Evolutionary conservation across 2,797 vertebrate species (phyloP).

Genomic region (Triplophysa bombifrons): DNA sequence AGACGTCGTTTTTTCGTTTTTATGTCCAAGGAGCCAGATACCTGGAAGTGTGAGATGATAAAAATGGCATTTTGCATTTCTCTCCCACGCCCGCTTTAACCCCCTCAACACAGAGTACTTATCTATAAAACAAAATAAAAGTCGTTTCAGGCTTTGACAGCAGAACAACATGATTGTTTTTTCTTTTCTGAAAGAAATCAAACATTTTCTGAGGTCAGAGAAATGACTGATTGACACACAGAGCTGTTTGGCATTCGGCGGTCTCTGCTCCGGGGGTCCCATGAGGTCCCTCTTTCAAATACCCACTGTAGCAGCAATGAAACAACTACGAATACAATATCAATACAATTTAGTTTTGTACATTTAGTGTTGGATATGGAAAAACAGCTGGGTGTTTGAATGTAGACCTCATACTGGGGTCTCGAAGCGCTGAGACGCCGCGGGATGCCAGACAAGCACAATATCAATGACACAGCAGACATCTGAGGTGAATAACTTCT

Average conservation of each 20-base stretch:
- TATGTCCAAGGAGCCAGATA: slow-evolving; percentile 74
- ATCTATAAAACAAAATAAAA: slow-evolving; percentile 80
- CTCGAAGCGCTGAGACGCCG: slow-evolving; percentile 18
- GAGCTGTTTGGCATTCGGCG: slow-evolving; percentile 48
- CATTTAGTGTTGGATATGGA: not conserved
- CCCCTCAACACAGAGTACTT: slow-evolving; percentile 86
- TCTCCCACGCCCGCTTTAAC: slow-evolving; percentile 80
- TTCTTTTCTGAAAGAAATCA: slow-evolving; percentile 64
- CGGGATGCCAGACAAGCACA: slow-evolving; percentile 52
- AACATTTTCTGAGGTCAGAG: slow-evolving; percentile 66
- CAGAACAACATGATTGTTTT: slow-evolving; percentile 68
- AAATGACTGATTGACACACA: slow-evolving; percentile 52
- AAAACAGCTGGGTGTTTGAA: slow-evolving; percentile 10
- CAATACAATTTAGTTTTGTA: not conserved
- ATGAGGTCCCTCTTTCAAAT: slow-evolving; percentile 35
- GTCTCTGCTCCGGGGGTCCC: not conserved
- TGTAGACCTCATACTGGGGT: slow-evolving; percentile 10
- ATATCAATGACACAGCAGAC: slow-evolving; percentile 58
- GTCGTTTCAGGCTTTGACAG: slow-evolving; percentile 68
- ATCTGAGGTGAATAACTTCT: slow-evolving; percentile 36
- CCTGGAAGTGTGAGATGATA: slow-evolving; percentile 84
- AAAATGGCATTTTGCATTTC: slow-evolving; percentile 83
- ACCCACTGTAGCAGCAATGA: not conserved
- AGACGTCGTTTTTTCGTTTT: slow-evolving; percentile 72
- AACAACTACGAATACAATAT: not conserved